A percentile compares a stretch with the other conserved stretches of the same genome.
phyloP scores from a whole-genome alignment of 2,113 vertebrate species.

The Rhinichthys klamathensis region DNA sequence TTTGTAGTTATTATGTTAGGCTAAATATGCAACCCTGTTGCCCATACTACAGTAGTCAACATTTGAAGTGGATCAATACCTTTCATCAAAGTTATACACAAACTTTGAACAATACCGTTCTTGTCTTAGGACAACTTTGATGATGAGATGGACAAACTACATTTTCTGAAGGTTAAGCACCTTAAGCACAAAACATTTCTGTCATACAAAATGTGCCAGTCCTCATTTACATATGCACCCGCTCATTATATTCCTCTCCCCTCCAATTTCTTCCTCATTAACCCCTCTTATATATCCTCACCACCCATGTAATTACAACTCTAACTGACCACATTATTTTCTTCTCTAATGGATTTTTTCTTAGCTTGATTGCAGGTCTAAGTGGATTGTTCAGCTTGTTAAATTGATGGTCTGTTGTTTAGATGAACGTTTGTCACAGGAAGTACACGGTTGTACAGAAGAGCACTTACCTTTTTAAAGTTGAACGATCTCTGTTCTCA shows the following conservation, averaged over 20 bases:
- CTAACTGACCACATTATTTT: constrained; percentile 42
- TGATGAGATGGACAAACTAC: no score
- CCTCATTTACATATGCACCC: constrained; percentile 36
- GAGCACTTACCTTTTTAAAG: not conserved
- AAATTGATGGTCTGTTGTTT: constrained; percentile 13
- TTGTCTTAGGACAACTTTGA: no score
- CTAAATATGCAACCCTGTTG: not conserved
- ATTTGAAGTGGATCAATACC: no score
- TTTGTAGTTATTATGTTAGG: no score
- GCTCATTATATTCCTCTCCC: not conserved
- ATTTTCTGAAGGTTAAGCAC: no score
- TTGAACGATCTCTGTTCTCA: not conserved
- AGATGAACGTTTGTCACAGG: constrained; percentile 13
- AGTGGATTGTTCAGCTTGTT: constrained; percentile 19
- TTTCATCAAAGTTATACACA: no score
- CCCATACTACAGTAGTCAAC: not conserved
- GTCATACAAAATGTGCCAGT: not conserved
- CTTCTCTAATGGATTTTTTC: constrained; percentile 28
- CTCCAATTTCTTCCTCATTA: constrained; percentile 21
- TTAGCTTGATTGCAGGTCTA: constrained; percentile 32
- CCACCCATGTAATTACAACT: constrained; percentile 26
- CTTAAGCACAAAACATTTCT: no score
- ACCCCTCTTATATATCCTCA: constrained; percentile 16
- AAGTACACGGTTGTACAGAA: not conserved
- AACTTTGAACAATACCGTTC: no score